A percentile compares a stretch with the other conserved stretches of the same genome.
Conservation (phyloP, 2,888 invertebrate genomes). For the Doris montereyensis region DNA sequence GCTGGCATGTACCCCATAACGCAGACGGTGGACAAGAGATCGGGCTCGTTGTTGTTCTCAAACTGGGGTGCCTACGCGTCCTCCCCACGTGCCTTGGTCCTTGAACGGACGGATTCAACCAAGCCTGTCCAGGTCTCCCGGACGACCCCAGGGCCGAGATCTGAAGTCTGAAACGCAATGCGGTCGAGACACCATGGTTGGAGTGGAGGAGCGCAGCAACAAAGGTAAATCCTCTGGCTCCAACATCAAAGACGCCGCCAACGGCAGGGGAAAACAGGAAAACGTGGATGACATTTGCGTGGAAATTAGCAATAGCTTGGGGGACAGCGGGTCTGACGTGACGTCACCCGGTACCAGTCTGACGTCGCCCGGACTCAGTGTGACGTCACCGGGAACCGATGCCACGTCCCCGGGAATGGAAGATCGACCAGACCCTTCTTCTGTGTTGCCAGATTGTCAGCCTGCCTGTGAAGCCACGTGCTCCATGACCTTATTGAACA, state of each 20-base stretch:
- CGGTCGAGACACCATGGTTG: not conserved
- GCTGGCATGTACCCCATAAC: no score
- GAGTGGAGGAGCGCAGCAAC: no score
- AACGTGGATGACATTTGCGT: conserved; percentile 40
- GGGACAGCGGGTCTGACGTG: conserved; percentile 24
- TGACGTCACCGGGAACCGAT: conserved; percentile 39
- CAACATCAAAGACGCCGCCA: no score
- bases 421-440: conserved; percentile 39
- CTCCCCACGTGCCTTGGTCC: not conserved
- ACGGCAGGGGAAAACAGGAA: no score
- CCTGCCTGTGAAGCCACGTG: conserved; percentile 31
- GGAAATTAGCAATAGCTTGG: conserved; percentile 37
- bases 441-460: conserved; percentile 33
- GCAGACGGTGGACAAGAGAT: no score
- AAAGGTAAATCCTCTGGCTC: no score
- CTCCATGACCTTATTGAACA: no score
- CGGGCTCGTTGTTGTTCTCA: no score
- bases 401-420: conserved; percentile 46
- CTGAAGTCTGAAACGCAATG: not conserved
- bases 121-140: not conserved
- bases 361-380: conserved; percentile 5
- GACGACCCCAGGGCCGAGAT: not conserved
- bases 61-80: no score
- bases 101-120: not conserved
- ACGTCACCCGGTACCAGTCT: not conserved